Evolutionary conservation across 2,888 invertebrate species (phyloP).

Genomic region (Tenthredo mesomela): DNA sequence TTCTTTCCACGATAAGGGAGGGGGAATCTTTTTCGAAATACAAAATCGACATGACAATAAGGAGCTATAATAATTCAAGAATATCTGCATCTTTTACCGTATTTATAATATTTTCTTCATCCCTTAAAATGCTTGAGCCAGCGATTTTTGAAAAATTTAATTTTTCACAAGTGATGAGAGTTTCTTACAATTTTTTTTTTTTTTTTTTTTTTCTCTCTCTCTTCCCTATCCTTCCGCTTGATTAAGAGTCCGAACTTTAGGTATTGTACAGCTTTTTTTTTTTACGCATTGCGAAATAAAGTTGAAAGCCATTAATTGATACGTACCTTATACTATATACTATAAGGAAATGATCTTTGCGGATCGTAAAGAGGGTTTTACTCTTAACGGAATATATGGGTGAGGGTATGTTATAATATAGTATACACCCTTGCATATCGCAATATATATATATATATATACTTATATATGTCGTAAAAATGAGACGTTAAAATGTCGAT

Average conservation of each 20-base stretch:
- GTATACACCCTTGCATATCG: neutral
- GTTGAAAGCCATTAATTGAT: neutral
- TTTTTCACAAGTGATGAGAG: neutral
- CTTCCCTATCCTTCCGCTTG: neutral
- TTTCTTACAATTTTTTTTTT: neutral
- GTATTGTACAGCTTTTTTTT: neutral
- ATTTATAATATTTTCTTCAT: neutral
- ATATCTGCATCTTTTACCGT: neutral
- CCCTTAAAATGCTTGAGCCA: no score
- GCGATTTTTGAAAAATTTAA: neutral
- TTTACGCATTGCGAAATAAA: neutral
- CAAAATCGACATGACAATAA: neutral
- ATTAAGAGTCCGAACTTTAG: neutral
- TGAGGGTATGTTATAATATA: neutral
- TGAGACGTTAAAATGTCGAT: constrained; percentile 55
- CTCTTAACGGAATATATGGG: neutral
- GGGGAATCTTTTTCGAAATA: neutral
- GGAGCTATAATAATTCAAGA: neutral
- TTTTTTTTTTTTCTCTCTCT: no score
- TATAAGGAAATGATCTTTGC: constrained; percentile 3
- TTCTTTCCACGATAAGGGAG: neutral
- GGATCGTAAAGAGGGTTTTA: constrained; percentile 1
- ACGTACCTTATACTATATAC: neutral
- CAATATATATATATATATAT: neutral
- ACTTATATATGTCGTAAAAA: constrained; percentile 16